phyloP scores from a whole-genome alignment of 2,113 vertebrate species.

The Gasterosteus aculeatus region DNA sequence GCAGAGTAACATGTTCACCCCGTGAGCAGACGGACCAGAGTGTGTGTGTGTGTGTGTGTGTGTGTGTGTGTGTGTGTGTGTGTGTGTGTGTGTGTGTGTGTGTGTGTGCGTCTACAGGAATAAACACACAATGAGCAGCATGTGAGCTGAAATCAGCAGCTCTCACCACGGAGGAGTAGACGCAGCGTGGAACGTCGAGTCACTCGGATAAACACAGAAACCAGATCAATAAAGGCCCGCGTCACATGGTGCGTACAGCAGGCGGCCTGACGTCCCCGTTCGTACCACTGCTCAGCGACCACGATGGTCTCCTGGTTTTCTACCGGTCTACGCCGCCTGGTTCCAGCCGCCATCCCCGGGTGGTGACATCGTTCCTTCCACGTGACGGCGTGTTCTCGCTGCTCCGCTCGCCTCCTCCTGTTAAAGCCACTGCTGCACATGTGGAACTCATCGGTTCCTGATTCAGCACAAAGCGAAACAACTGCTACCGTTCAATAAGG shows the following conservation, averaged over 20 bases:
- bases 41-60: too few relatives aligned
- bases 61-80: slow-evolving; percentile 3
- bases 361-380: slow-evolving; percentile 37
- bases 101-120: slow-evolving; percentile 8
- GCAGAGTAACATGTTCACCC: slow-evolving; percentile 66
- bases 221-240: slow-evolving; percentile 70
- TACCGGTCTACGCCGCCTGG: slow-evolving; percentile 24
- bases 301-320: slow-evolving; percentile 29
- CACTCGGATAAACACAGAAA: slow-evolving; percentile 69
- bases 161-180: slow-evolving; percentile 68
- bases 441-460: slow-evolving; percentile 39
- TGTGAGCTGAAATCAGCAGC: slow-evolving; percentile 75
- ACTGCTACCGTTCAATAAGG: not conserved
- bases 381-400: not conserved
- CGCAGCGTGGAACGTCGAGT: slow-evolving; percentile 62
- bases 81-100: slow-evolving; percentile 18
- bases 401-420: too few relatives aligned
- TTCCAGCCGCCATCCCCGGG: slow-evolving; percentile 50
- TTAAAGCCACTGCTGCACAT: slow-evolving; percentile 13
- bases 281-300: not conserved
- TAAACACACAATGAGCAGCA: slow-evolving; percentile 45
- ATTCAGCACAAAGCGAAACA: not conserved
- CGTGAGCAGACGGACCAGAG: slow-evolving; percentile 27
- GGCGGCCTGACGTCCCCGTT: slow-evolving; percentile 44
- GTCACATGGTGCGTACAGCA: slow-evolving; percentile 38